phyloP scores from a whole-genome alignment of 2,888 invertebrate species.

The Folsomia candida region DNA sequence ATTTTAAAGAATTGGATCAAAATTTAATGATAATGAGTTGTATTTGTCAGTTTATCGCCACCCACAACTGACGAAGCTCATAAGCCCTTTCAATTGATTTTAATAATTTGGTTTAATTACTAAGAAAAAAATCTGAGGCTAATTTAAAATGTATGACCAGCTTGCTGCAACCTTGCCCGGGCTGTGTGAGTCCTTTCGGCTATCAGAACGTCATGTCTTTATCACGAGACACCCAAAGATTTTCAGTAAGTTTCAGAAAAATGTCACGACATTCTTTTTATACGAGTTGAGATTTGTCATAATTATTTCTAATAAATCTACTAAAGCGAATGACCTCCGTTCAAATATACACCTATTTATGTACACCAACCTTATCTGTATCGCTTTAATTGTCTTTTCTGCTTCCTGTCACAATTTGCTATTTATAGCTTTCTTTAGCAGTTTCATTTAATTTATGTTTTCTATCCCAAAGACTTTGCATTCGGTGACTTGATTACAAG shows the following conservation, averaged over 20 bases:
- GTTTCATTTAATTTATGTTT: no score
- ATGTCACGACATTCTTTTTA: not conserved
- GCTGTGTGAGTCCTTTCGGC: slow-evolving; percentile 83
- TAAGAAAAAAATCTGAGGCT: not conserved
- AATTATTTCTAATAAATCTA: not conserved
- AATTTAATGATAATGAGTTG: no score
- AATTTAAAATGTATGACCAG: slow-evolving; percentile 55
- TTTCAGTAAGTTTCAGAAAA: not conserved
- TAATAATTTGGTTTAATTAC: not conserved
- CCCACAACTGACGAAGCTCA: no score
- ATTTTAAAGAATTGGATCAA: no score
- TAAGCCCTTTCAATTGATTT: slow-evolving; percentile 12
- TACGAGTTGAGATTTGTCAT: not conserved
- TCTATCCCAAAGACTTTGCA: not conserved
- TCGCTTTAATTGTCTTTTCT: not conserved
- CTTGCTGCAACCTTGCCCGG: slow-evolving; percentile 68
- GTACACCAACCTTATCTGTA: not conserved
- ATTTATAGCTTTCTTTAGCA: not conserved
- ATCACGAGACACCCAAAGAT: slow-evolving; percentile 68
- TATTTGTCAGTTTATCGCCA: no score
- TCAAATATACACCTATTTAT: not conserved
- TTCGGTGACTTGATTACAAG: not conserved
- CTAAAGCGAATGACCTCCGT: not conserved
- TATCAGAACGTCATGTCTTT: slow-evolving; percentile 91
- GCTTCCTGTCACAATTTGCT: not conserved